Base-by-base conservation (phyloP, 2,113 vertebrate genomes). In the Halcyon malimbica region DNA sequence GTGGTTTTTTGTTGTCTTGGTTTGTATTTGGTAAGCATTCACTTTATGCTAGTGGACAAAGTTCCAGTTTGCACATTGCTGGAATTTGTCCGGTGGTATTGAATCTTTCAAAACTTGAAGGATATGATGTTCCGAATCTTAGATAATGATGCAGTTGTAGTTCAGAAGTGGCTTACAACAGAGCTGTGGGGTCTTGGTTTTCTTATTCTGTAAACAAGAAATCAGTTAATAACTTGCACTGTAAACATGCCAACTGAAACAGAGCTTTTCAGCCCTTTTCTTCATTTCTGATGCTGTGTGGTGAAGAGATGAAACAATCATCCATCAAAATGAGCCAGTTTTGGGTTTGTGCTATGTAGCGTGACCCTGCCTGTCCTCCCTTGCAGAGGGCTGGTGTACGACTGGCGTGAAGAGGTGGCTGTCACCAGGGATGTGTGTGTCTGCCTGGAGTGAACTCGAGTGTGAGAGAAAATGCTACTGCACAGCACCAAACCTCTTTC, bases 11-110 rank as follows among this genome's bases (percentile, higher is more conserved):
- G 6, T 76, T 64, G 60, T 56, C 18, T 33, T 89, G 15, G 10
- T 70, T 57, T 37, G 7, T 87, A 60, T 79, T 98, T 83, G 98
- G 97, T 99, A 96, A 98, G 96, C 44, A 37, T 20, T 46, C 24
- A 8, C 20, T 68, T 84, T 7, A n/a, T 0, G 0, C 31, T 79
- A 18, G 5, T 74, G 18, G n/a, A 62, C 41, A 48, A 28, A 39
- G 80, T 48, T 67, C 67, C 46, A 35, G 1, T 74, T 7, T 77
- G 21, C 87, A 7, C 28, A 9, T 25, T 80, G 50, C 50, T 77
- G 46, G 8, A 5, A 2, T 89, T 87, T 83, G 11, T 69, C 41
- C 39, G 1, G 2, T 54, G 23, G 1, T 54, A 9, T 17, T 84
- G 21, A 74, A 16, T 86, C 46, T 51, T 77, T 67, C 86, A 78